These are phyloP conservation scores for Hydrolagus affinis DNA, from an alignment of 2,113 vertebrate species.

Conservation along the genomic window DNA sequence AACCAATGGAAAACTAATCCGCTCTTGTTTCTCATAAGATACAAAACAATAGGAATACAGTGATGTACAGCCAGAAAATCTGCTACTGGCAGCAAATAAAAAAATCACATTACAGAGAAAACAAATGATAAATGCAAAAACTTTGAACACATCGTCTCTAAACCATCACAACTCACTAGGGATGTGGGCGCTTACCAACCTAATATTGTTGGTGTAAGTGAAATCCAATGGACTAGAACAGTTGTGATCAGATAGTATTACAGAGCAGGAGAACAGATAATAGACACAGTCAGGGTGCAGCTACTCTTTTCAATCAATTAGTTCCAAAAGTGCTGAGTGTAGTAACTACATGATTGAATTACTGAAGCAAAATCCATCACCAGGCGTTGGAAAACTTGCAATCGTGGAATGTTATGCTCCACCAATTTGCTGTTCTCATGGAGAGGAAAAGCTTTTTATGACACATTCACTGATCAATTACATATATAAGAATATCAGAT, in stretches of 20 bases:
- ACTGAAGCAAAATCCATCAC: constrained; percentile 18
- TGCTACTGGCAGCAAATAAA: neutral
- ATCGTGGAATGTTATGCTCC: constrained; percentile 27
- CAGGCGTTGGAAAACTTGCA: constrained; percentile 20
- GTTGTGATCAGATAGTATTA: neutral
- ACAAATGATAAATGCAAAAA: neutral
- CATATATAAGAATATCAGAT: neutral
- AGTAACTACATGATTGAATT: constrained; percentile 17
- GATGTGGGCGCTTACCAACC: neutral
- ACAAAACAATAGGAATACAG: neutral
- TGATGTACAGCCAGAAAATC: neutral
- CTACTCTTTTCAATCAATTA: constrained; percentile 27
- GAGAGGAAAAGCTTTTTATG: constrained; percentile 21
- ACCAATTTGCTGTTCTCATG: neutral
- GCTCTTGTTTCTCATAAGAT: neutral
- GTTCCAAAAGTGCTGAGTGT: constrained; percentile 4
- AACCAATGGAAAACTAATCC: neutral
- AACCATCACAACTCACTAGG: neutral
- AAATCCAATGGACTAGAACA: constrained; percentile 18
- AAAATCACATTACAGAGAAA: too few species aligned
- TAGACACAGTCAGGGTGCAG: neutral
- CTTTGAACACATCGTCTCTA: neutral
- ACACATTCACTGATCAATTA: constrained; percentile 12
- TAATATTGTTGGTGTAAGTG: neutral
- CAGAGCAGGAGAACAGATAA: neutral